These are phyloP conservation scores for Etheostoma spectabile DNA, from an alignment of 2,113 vertebrate genomes.

Conservation along the genomic window DNA sequence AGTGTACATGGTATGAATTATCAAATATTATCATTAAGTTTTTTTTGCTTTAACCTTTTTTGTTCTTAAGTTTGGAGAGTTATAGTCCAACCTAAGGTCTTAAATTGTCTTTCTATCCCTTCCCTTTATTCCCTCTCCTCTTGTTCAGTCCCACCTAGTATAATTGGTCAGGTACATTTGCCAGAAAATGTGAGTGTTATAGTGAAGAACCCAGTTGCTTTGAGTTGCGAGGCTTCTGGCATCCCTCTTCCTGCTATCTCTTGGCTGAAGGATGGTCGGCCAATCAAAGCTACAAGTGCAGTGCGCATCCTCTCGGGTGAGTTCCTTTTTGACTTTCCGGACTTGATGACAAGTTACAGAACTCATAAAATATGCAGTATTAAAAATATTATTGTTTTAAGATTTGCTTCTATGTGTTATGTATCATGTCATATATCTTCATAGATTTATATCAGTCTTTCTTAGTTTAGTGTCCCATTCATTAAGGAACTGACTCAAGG, in stretches of 20 bases:
- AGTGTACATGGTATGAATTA: slow-evolving; percentile 89
- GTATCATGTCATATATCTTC: neutral
- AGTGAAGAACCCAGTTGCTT: slow-evolving; percentile 91
- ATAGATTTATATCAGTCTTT: neutral
- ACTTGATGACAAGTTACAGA: neutral
- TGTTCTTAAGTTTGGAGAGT: neutral
- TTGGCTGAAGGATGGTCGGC: slow-evolving; percentile 91
- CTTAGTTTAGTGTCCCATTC: neutral
- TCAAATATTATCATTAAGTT: neutral
- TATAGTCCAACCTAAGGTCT: neutral
- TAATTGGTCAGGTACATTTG: slow-evolving; percentile 81
- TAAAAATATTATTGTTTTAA: neutral
- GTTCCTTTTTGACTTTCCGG: slow-evolving; percentile 1
- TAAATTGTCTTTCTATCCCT: neutral
- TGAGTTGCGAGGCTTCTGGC: slow-evolving; percentile 93
- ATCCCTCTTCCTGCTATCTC: slow-evolving; percentile 92
- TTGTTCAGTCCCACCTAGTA: slow-evolving; percentile 89
- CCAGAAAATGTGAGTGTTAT: slow-evolving; percentile 92
- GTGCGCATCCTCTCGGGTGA: slow-evolving; percentile 91
- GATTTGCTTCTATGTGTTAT: neutral
- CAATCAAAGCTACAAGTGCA: slow-evolving; percentile 83
- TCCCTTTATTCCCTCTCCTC: neutral
- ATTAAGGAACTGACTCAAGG: neutral
- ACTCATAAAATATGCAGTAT: neutral
- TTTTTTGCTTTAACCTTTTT: neutral